These are phyloP conservation scores for Hypsopygia costalis DNA, from an alignment of 2,888 invertebrate species.

Conservation along the genomic window DNA sequence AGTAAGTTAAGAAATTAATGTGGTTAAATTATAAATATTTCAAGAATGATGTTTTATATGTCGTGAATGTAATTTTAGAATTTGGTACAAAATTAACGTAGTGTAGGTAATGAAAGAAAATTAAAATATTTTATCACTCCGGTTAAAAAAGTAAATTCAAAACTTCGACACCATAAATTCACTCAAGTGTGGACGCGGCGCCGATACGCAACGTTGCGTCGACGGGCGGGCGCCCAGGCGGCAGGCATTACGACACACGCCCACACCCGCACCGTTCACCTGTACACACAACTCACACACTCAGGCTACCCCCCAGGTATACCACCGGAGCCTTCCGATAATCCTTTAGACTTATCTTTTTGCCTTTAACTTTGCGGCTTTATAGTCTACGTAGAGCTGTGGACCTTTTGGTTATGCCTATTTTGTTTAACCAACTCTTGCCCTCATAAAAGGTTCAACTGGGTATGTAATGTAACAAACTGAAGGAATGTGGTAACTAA, in stretches of 20 bases:
- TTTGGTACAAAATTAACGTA: too few species aligned
- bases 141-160: too few species aligned
- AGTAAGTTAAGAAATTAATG: too few species aligned
- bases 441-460: slow-evolving; percentile 23
- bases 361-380: slow-evolving; percentile 23
- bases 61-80: too few species aligned
- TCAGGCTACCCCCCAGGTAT: slow-evolving; percentile 40
- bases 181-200: slow-evolving; percentile 42
- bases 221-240: slow-evolving; percentile 38
- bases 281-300: slow-evolving; percentile 29
- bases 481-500: slow-evolving; percentile 4
- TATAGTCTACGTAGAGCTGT: slow-evolving; percentile 8
- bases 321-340: slow-evolving; percentile 52
- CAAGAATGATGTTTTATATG: too few species aligned
- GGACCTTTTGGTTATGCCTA: too few species aligned
- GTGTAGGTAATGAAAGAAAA: too few species aligned
- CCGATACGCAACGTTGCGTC: slow-evolving; percentile 60
- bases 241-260: slow-evolving; percentile 65
- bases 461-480: slow-evolving; percentile 8
- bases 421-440: slow-evolving; percentile 10
- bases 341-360: slow-evolving; percentile 31
- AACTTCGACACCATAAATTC: background rate
- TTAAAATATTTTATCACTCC: too few species aligned
- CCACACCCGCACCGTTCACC: slow-evolving; percentile 39
- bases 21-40: too few species aligned